phyloP scores from a whole-genome alignment of 2,113 vertebrate genomes.

The Cichladusa arquata region DNA sequence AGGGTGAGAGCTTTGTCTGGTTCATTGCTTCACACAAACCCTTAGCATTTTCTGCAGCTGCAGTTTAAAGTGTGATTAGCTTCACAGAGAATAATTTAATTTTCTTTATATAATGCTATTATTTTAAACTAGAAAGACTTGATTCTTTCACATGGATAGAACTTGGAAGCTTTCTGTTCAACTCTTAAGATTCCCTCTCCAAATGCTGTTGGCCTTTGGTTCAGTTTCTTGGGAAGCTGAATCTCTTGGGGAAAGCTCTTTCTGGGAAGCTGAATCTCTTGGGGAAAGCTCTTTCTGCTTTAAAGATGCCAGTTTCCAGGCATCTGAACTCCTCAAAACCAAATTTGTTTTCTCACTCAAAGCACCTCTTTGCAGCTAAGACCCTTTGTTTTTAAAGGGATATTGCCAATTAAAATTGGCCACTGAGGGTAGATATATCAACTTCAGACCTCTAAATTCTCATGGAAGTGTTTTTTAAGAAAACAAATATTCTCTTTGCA shows the following conservation, averaged over 20 bases:
- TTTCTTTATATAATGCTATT: not conserved
- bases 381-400: constrained; percentile 43
- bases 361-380: not conserved
- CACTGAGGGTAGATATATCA: not conserved
- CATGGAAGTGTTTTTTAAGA: constrained; percentile 29
- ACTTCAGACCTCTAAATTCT: not conserved
- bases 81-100: not conserved
- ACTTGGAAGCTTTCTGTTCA: not conserved
- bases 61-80: not conserved
- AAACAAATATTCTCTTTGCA: constrained; percentile 23
- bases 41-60: not conserved
- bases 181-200: not conserved
- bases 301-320: not conserved
- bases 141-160: not conserved
- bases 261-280: not conserved
- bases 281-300: not conserved
- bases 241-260: not conserved
- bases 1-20: not conserved
- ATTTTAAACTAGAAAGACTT: not conserved
- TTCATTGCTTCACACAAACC: not conserved
- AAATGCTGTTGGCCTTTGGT: not conserved
- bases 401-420: constrained; percentile 41
- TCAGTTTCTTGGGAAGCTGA: not conserved
- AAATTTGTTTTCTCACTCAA: constrained; percentile 3
- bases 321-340: not conserved